Conservation (phyloP, 2,888 invertebrate species). For the Andrena praecox region DNA sequence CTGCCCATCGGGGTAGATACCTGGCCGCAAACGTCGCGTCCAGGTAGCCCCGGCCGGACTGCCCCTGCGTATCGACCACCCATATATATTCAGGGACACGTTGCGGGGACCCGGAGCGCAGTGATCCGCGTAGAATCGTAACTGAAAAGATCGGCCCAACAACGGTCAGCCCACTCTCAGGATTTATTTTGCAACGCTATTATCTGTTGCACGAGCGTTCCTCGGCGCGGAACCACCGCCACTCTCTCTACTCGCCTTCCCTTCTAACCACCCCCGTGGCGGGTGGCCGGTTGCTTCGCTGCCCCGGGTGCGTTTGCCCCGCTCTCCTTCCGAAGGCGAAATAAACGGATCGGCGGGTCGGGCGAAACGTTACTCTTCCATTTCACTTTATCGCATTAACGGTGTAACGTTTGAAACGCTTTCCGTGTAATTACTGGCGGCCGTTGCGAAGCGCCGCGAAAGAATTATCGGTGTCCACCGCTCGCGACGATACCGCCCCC, state of each 20-base stretch:
- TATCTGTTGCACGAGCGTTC: constrained; percentile 50
- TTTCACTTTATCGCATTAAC: constrained; percentile 46
- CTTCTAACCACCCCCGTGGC: background rate
- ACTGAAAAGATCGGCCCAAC: constrained; percentile 61
- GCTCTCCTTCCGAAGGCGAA: constrained; percentile 34
- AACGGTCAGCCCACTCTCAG: constrained; percentile 41
- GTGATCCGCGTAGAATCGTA: constrained; percentile 61
- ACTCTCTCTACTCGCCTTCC: background rate
- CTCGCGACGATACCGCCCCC: background rate
- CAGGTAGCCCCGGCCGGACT: constrained; percentile 58
- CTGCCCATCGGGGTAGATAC: constrained; percentile 43
- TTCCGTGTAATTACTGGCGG: constrained; percentile 37
- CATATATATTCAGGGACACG: constrained; percentile 55
- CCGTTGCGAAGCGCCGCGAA: background rate
- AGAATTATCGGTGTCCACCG: constrained; percentile 6
- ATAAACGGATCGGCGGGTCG: constrained; percentile 24
- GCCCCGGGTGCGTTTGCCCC: constrained; percentile 9
- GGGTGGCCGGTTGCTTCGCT: background rate
- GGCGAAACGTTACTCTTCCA: constrained; percentile 33
- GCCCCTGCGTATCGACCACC: constrained; percentile 66
- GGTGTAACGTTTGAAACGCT: constrained; percentile 40
- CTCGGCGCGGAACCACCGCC: background rate
- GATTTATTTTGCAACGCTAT: constrained; percentile 57
- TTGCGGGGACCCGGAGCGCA: constrained; percentile 45
- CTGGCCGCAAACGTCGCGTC: constrained; percentile 54